These are phyloP conservation scores for Esperia sulphurella DNA, from an alignment of 2,888 invertebrate species.

Conservation along the genomic window DNA sequence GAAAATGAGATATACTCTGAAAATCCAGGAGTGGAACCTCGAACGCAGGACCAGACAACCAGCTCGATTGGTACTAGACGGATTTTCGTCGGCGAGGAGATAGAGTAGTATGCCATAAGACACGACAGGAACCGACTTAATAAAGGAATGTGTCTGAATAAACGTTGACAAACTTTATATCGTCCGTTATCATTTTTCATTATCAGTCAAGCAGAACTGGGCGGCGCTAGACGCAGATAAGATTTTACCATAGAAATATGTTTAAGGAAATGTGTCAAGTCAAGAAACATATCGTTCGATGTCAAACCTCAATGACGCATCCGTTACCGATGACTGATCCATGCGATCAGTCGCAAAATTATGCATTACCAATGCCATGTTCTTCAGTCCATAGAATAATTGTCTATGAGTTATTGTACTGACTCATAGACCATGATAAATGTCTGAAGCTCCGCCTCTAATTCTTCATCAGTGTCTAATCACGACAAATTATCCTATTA, in stretches of 20 bases:
- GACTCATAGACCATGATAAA: constrained; percentile 51
- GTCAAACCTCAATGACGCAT: not conserved
- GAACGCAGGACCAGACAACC: too few species aligned
- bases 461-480: constrained; percentile 47
- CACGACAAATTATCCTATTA: constrained; percentile 55
- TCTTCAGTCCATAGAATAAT: constrained; percentile 5
- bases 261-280: too few species aligned
- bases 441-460: constrained; percentile 39
- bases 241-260: not conserved
- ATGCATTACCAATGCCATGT: not conserved
- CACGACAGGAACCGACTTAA: too few species aligned
- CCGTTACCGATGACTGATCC: not conserved
- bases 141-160: not conserved
- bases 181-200: not conserved
- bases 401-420: constrained; percentile 26
- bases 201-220: not conserved
- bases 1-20: too few species aligned
- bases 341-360: constrained; percentile 1
- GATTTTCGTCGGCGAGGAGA: too few species aligned
- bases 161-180: not conserved
- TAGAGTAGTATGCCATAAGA: too few species aligned
- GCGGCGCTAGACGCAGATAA: not conserved
- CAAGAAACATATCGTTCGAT: too few species aligned
- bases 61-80: too few species aligned
- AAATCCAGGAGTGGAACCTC: too few species aligned